Conservation (phyloP, 2,797 vertebrate species). For the Ispidina lecontei region DNA sequence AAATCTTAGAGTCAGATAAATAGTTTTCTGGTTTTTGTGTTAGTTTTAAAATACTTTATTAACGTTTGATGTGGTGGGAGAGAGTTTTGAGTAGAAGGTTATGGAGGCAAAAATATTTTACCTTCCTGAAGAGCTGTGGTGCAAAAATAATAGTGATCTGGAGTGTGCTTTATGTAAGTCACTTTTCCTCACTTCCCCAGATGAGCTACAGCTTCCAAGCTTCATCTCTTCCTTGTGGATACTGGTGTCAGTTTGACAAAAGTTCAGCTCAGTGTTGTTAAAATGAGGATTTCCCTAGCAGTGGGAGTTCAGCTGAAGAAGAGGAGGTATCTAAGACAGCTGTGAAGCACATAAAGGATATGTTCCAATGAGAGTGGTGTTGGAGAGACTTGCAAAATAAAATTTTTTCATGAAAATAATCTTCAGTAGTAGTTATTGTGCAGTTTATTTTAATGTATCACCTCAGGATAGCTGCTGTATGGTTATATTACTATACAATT, state of each 20-base stretch:
- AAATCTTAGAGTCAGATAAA: conserved; percentile 10
- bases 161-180: not conserved
- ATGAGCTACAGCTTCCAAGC: not conserved
- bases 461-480: not conserved
- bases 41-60: not conserved
- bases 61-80: not conserved
- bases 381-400: not conserved
- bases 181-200: not conserved
- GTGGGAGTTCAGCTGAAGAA: not conserved
- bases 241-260: not conserved
- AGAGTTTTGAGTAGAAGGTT: not conserved
- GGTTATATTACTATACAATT: not conserved
- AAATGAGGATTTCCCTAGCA: not conserved
- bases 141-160: not conserved
- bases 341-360: not conserved
- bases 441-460: not conserved
- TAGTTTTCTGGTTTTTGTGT: not conserved
- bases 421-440: not conserved
- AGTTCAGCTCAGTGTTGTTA: not conserved
- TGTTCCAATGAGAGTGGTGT: not conserved
- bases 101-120: not conserved
- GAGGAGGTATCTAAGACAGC: not conserved
- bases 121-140: not conserved
- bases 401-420: not conserved
- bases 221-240: not conserved